Conservation (phyloP, 2,888 invertebrate species). For the Andrena camellia region DNA sequence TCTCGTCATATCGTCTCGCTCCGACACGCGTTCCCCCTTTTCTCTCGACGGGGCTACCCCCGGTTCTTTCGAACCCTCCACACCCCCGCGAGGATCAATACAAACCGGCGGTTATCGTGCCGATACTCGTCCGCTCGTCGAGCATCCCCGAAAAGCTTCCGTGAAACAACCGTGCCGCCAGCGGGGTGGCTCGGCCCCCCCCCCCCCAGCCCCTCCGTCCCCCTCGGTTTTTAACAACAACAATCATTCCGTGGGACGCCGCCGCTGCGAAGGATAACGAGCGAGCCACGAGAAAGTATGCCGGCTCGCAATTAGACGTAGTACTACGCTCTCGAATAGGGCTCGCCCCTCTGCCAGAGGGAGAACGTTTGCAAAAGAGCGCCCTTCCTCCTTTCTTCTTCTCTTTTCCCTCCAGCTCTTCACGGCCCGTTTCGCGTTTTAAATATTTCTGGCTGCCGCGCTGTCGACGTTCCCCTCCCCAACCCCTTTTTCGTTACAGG, state of each 20-base stretch:
- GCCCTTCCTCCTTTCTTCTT: background rate
- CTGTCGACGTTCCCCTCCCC: background rate
- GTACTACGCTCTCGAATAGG: constrained; percentile 50
- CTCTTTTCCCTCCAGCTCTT: background rate
- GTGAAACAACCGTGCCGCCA: constrained; percentile 47
- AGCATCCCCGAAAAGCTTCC: constrained; percentile 66
- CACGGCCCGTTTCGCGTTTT: constrained; percentile 46
- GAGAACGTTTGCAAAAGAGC: constrained; percentile 32
- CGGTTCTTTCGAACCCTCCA: constrained; percentile 64
- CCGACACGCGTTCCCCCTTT: constrained; percentile 41
- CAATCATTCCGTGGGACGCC: constrained; percentile 69
- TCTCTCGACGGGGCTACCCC: constrained; percentile 47
- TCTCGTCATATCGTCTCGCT: constrained; percentile 39
- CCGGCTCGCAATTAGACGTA: constrained; percentile 67
- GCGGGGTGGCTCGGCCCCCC: constrained; percentile 17
- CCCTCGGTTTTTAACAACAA: constrained; percentile 61
- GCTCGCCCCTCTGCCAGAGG: constrained; percentile 46
- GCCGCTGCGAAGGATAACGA: constrained; percentile 56
- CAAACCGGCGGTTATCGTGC: constrained; percentile 83
- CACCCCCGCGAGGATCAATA: constrained; percentile 83
- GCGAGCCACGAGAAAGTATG: constrained; percentile 60
- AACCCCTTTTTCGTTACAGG: background rate
- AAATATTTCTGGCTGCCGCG: constrained; percentile 47
- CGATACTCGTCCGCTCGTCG: constrained; percentile 76
- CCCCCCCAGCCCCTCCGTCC: background rate